Conservation (phyloP, 2,888 invertebrate species). For the Epirrhoe tristata region DNA sequence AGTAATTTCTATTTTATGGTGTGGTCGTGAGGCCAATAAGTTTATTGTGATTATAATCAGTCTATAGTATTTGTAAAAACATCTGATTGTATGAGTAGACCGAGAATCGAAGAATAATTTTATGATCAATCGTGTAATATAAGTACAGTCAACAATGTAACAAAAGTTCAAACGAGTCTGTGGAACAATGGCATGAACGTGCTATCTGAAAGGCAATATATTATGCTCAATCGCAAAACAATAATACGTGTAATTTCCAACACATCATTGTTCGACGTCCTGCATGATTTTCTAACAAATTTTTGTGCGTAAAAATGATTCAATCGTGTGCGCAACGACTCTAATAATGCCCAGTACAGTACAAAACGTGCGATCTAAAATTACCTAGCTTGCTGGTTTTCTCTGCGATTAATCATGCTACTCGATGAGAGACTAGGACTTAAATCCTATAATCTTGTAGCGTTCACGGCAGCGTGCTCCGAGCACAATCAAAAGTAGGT, state of each 20-base stretch:
- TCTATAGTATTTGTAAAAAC: slow-evolving; percentile 9
- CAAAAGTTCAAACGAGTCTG: slow-evolving; percentile 49
- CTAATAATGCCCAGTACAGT: slow-evolving; percentile 64
- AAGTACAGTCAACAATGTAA: slow-evolving; percentile 23
- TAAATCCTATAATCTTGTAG: slow-evolving; percentile 80
- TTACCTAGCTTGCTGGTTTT: slow-evolving; percentile 71
- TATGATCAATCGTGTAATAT: slow-evolving; percentile 7
- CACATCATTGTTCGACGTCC: slow-evolving; percentile 56
- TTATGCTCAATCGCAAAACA: slow-evolving; percentile 58
- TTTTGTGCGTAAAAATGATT: slow-evolving; percentile 62
- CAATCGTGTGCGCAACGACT: slow-evolving; percentile 67
- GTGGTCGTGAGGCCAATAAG: slow-evolving; percentile 10
- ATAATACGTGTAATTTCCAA: slow-evolving; percentile 67
- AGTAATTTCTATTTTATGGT: slow-evolving; percentile 36
- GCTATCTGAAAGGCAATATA: slow-evolving; percentile 59
- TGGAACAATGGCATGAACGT: slow-evolving; percentile 59
- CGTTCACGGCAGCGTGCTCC: slow-evolving; percentile 67
- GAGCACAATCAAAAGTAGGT: slow-evolving; percentile 74
- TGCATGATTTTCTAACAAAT: slow-evolving; percentile 57
- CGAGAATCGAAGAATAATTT: slow-evolving; percentile 11
- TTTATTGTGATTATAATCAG: slow-evolving; percentile 14
- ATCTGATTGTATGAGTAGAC: slow-evolving; percentile 4
- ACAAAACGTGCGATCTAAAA: slow-evolving; percentile 72
- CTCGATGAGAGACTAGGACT: slow-evolving; percentile 70
- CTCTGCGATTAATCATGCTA: slow-evolving; percentile 80